A percentile compares a stretch with the other conserved stretches of the same genome.
These are phyloP conservation scores for Tenthredo mesomela DNA, from an alignment of 2,888 invertebrate genomes.

Conservation along the genomic window DNA sequence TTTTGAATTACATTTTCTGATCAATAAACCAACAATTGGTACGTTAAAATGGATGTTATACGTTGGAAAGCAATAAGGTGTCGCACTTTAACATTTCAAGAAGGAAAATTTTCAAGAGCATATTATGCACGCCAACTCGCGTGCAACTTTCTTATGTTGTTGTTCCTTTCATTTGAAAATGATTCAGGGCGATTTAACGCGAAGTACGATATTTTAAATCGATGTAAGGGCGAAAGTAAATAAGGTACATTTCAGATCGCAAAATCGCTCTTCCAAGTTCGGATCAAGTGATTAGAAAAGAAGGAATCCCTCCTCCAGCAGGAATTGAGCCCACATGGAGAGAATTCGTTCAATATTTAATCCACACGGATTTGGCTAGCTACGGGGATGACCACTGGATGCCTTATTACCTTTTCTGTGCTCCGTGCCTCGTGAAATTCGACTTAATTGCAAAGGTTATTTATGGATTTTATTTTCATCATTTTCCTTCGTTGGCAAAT, in stretches of 20 bases:
- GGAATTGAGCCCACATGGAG: constrained; percentile 79
- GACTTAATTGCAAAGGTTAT: constrained; percentile 79
- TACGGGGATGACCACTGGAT: constrained; percentile 82
- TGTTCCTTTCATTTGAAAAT: constrained; percentile 9
- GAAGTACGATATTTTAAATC: not conserved
- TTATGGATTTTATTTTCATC: not conserved
- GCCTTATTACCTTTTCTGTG: constrained; percentile 80
- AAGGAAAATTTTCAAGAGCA: constrained; percentile 15
- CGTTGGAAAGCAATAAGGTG: not conserved
- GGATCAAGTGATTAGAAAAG: constrained; percentile 64
- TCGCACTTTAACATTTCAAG: constrained; percentile 21
- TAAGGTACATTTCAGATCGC: constrained; percentile 53
- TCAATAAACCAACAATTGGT: not conserved
- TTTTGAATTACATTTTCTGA: not conserved
- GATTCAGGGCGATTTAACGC: not conserved
- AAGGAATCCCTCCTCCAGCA: constrained; percentile 65
- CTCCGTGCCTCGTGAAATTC: constrained; percentile 81
- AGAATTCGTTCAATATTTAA: constrained; percentile 80
- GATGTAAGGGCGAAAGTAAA: not conserved
- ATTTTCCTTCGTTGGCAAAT: not conserved
- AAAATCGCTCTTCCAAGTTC: constrained; percentile 59
- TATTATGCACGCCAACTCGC: constrained; percentile 25
- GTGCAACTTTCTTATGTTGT: constrained; percentile 8
- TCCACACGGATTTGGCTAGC: constrained; percentile 76
- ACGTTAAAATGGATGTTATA: not conserved